Conservation (phyloP, 1,140 invertebrate species). For the Uloborus diversus region DNA sequence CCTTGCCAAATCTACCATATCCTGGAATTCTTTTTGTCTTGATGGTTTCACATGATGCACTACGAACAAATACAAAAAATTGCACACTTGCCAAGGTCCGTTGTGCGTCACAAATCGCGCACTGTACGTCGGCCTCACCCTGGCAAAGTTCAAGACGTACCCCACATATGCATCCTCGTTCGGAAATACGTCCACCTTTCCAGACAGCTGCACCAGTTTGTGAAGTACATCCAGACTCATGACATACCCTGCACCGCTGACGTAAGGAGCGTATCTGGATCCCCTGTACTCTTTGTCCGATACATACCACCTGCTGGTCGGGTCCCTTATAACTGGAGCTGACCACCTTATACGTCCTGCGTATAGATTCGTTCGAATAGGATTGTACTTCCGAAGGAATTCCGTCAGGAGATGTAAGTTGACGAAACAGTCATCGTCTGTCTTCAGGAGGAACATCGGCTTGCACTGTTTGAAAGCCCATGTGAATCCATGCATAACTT, state of each 20-base stretch:
- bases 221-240: slow-evolving; percentile 20
- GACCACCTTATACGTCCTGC: slow-evolving; percentile 10
- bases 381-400: slow-evolving; percentile 15
- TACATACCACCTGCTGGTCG: slow-evolving; percentile 34
- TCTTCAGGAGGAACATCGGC: slow-evolving; percentile 79
- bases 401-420: slow-evolving; percentile 65
- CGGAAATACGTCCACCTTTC: background rate
- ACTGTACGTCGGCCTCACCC: slow-evolving; percentile 32
- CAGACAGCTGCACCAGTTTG: background rate
- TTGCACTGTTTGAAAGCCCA: slow-evolving; percentile 77
- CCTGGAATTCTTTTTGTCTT: slow-evolving; percentile 3
- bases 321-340: slow-evolving; percentile 30
- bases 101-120: slow-evolving; percentile 22
- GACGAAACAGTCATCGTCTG: slow-evolving; percentile 87
- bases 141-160: background rate
- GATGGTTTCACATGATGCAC: slow-evolving; percentile 3
- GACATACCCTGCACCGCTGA: slow-evolving; percentile 40
- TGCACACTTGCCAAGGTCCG: slow-evolving; percentile 23
- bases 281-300: slow-evolving; percentile 3
- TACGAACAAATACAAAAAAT: slow-evolving; percentile 43
- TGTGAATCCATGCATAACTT: slow-evolving; percentile 84
- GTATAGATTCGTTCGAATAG: slow-evolving; percentile 14
- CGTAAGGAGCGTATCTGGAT: slow-evolving; percentile 32
- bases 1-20: slow-evolving; percentile 7
- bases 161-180: slow-evolving; percentile 56